Evolutionary conservation across 2,113 vertebrate species (phyloP).

Genomic region (Calidris pygmaea): DNA sequence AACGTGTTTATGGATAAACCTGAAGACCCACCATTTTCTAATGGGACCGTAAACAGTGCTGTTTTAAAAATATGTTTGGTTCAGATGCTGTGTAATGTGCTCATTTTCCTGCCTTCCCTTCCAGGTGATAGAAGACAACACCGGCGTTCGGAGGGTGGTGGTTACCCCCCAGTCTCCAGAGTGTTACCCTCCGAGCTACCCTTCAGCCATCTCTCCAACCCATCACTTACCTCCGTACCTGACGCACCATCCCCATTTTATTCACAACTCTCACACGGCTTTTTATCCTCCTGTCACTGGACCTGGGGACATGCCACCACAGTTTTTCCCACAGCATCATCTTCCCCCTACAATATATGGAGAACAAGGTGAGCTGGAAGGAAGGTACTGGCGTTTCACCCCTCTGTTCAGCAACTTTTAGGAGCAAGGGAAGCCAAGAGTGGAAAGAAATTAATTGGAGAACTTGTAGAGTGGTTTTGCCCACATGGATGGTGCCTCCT

Average conservation of each 20-base stretch:
- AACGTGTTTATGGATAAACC: background rate
- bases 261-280: slow-evolving; percentile 91
- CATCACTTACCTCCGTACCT: slow-evolving; percentile 94
- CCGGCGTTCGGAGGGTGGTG: slow-evolving; percentile 94
- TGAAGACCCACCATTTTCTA: background rate
- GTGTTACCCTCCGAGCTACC: slow-evolving; percentile 94
- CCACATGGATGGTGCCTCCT: background rate
- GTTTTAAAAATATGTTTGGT: background rate
- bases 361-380: slow-evolving; percentile 86
- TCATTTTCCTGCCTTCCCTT: slow-evolving; percentile 30
- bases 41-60: background rate
- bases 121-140: slow-evolving; percentile 95
- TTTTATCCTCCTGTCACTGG: slow-evolving; percentile 94
- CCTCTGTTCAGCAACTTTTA: background rate
- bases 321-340: slow-evolving; percentile 94
- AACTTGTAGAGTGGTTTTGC: background rate
- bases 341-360: slow-evolving; percentile 91
- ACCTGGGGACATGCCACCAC: slow-evolving; percentile 90
- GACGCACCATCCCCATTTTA: slow-evolving; percentile 90
- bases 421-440: background rate
- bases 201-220: slow-evolving; percentile 93
- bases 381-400: background rate
- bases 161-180: slow-evolving; percentile 96
- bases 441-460: background rate
- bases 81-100: background rate